Evolutionary conservation across 2,888 invertebrate genomes (phyloP).

Genomic region (Dolichopus griseipennis): DNA sequence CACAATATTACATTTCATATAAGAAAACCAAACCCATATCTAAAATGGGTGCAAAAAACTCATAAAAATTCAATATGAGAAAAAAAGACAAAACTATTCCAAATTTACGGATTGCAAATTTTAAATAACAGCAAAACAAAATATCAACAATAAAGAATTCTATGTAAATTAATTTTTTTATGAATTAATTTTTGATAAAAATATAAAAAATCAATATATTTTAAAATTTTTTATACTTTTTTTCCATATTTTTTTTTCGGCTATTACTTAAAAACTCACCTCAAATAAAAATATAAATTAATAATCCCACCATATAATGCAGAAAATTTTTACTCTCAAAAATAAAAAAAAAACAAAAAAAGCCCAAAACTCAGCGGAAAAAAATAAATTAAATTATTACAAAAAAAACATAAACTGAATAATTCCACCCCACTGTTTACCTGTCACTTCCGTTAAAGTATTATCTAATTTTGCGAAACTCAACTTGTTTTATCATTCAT

Average conservation of each 20-base stretch:
- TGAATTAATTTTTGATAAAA: background rate
- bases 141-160: background rate
- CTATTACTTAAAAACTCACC: no score
- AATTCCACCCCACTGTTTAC: background rate
- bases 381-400: background rate
- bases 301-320: no score
- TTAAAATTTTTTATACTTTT: background rate
- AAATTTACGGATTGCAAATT: background rate
- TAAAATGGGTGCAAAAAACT: no score
- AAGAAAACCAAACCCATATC: no score
- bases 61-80: no score
- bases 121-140: background rate
- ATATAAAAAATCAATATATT: background rate
- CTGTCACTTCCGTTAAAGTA: background rate
- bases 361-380: no score
- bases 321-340: no score
- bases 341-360: no score
- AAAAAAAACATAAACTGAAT: no score
- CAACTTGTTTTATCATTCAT: background rate
- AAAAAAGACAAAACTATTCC: no score
- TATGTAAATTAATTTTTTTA: conserved; percentile 1
- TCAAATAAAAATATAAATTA: no score
- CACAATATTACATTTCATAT: no score
- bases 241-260: background rate
- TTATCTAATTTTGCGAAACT: conserved; percentile 1